Base-by-base conservation (phyloP, 2,888 invertebrate genomes). In the Spisula subtruncata region DNA sequence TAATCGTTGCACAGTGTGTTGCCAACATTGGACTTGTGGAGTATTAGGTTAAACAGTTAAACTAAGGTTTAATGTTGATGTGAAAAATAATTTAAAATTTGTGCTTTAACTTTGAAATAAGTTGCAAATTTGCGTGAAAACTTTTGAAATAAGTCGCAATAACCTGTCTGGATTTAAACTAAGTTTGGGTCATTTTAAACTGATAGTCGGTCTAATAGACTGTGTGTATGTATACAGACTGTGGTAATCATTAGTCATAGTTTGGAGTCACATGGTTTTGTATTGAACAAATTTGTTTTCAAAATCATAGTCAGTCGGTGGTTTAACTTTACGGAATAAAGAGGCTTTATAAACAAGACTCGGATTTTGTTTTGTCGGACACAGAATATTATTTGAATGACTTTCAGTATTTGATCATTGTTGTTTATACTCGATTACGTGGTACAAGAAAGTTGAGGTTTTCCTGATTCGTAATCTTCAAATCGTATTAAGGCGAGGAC, bases 211-310 rank as follows among this genome's bases (percentile, higher is more conserved):
- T 66, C 60, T 66, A 25, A 4, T 41, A 41, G 8, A 41, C n/a
- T n/a, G n/a, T n/a, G n/a, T 66, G 60, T 66, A 66, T 25, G 60
- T 66, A 25, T 66, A 32, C 75, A 75, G 41, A 41, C 32, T 35
- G 32, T 75, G 32, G 32, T 32, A n/a, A n/a, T n/a, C n/a, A 75
- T 75, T 75, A 75, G 75, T 75, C 75, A 75, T 75, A 25, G 35
- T 75, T 25, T 1, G 25, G 35, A 35, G 75, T 75, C 75, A 75
- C 75, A 75, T 75, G 75, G 75, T 75, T 32, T 71, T 32, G n/a
- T 71, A 75, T 35, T 75, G 75, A 35, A 75, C 75, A 32, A 75
- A 35, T 25, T 75, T 32, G 35, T 12, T 75, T 35, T 75, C 32
- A 75, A 75, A 75, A 18, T 75, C 41, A 41, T 5, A 5, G 8